Evolutionary conservation across 2,797 vertebrate species (phyloP), one percentile per base, ranked within the genome.

Genomic region (Oophaga sylvatica): DNA sequence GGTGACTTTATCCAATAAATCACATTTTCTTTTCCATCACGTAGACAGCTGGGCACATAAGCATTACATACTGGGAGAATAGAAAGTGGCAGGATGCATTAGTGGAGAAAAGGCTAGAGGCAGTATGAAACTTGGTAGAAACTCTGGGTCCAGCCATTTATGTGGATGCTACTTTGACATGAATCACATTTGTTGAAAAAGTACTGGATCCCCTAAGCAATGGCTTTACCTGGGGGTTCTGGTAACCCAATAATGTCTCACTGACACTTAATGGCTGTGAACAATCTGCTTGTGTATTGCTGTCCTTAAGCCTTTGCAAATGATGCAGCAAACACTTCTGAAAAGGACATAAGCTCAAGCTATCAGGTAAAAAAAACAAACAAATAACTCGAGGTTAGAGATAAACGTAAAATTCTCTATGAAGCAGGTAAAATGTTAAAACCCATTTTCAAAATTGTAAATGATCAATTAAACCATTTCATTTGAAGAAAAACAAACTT

Each of bases 401-500:
- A 75, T 48, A 11, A 53, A 26, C 1, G 45, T 77, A n/a, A 9
- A 56, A 45, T 6, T 77, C 48, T 53, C 45, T 26, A 56, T 17
- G 4, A 2, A 26, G 75, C 2, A 48, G 19, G 10, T 48, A 48
- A 77, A 77, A 77, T 56, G 75, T 77, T 77, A 29, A 77, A 77
- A 77, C 45, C 48, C 22, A 15, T 77, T n/a, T 26, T 5, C 22
- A n/a, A 77, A 77, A 77, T 26, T 48, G 45, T 77, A 77, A 56
- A 77, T 77, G 45, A 77, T 56, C 48, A 76, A 76, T 76, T 53
- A 83, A 83, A 48, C 7, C 20, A 35, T 65, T 68, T 35, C 9
- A 22, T 57, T 60, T 79, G 2, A 68, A 65, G 86, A 57, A 84
- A 41, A 87, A 83, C 81, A 87, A 86, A 83, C 45, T 87, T 87